These are phyloP conservation scores for Daubentonia madagascariensis DNA, from an alignment of 2,113 vertebrate species.

Conservation along the genomic window DNA sequence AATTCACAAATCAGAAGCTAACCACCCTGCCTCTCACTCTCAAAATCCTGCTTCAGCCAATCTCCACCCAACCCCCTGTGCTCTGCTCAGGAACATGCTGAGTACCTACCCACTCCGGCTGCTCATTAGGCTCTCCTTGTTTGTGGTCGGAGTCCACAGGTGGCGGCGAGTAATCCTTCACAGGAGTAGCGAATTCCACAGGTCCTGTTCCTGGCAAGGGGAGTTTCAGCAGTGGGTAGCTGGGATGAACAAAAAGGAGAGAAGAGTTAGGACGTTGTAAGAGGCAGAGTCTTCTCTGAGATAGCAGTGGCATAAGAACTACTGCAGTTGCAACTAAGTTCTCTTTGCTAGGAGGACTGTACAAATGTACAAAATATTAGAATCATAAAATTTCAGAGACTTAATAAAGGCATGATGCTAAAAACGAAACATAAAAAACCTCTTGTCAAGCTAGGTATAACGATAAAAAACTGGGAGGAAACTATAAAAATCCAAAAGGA, in stretches of 20 bases:
- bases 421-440: background rate
- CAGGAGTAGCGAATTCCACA: conserved; percentile 93
- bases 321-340: accelerated
- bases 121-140: conserved; percentile 85
- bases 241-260: conserved; percentile 38
- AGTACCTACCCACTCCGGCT: conserved; percentile 91
- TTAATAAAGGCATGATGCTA: background rate
- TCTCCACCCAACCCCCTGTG: background rate
- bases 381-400: background rate
- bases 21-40: background rate
- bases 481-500: background rate
- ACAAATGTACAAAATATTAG: background rate
- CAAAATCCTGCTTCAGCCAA: background rate
- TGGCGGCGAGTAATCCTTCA: conserved; percentile 91
- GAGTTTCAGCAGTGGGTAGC: conserved; percentile 95
- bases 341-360: background rate
- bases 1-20: background rate
- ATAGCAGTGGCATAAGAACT: accelerated
- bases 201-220: conserved; percentile 96
- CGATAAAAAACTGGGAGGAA: background rate
- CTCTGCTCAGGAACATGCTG: background rate
- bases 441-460: background rate
- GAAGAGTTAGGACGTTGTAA: background rate
- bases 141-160: conserved; percentile 65
- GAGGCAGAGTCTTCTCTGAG: background rate